Percentiles rank a stretch among this genome's conserved stretches.
phyloP scores from a whole-genome alignment of 2,888 invertebrate genomes.

The Acheta domesticus region DNA sequence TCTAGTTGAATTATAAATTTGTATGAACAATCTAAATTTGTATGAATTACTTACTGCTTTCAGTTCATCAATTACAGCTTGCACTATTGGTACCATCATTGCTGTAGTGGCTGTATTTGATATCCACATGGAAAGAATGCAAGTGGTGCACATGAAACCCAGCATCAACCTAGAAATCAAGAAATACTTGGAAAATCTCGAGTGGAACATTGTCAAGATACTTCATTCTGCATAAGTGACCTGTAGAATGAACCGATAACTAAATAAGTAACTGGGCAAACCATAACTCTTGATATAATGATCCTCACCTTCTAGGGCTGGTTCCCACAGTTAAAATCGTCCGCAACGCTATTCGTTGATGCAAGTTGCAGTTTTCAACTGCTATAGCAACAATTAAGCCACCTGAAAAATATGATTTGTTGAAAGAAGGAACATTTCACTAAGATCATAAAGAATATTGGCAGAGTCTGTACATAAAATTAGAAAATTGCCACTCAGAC shows the following conservation, averaged over 20 bases:
- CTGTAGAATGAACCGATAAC: too few species aligned
- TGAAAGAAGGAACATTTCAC: too few species aligned
- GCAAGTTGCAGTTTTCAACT: slow-evolving; percentile 84
- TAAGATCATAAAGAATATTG: too few species aligned
- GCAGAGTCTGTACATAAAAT: too few species aligned
- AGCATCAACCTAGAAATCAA: slow-evolving; percentile 63
- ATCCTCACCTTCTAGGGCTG: slow-evolving; percentile 62
- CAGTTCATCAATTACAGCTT: slow-evolving; percentile 77
- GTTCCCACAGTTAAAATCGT: slow-evolving; percentile 75
- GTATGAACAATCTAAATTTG: too few species aligned
- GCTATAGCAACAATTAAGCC: slow-evolving; percentile 88
- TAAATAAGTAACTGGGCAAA: too few species aligned
- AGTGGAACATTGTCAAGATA: too few species aligned
- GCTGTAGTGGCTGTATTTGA: slow-evolving; percentile 91
- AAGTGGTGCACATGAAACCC: slow-evolving; percentile 81
- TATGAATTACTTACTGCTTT: slow-evolving; percentile 58
- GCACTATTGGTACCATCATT: slow-evolving; percentile 91
- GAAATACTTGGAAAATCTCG: too few species aligned
- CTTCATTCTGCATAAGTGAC: too few species aligned
- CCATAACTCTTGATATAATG: too few species aligned
- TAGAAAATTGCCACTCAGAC: too few species aligned
- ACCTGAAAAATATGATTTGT: slow-evolving; percentile 49
- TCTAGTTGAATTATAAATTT: too few species aligned
- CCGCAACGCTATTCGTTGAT: slow-evolving; percentile 79
- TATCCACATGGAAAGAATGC: slow-evolving; percentile 96